phyloP scores from a whole-genome alignment of 2,113 vertebrate genomes.

The Macaca fascicularis region T2T-MFA8v1.1 NC_088381.1:55009501-55010000 shows the following conservation, averaged over 20 bases:
- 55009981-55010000: neutral
- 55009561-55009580: constrained; percentile 58
- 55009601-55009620: constrained; percentile 78
- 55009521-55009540: constrained; percentile 13
- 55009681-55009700: constrained; percentile 87
- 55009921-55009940: neutral
- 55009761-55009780: constrained; percentile 76
- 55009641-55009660: constrained; percentile 85
- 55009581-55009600: constrained; percentile 74
- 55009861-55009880: neutral
- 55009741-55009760: constrained; percentile 82
- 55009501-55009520: neutral
- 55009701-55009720: constrained; percentile 87
- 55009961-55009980: neutral
- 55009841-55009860: neutral
- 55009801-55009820: constrained; percentile 34
- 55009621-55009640: constrained; percentile 83
- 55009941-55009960: neutral
- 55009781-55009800: constrained; percentile 69
- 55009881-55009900: neutral
- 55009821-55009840: constrained; percentile 37
- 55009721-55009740: constrained; percentile 83
- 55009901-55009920: neutral
- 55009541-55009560: constrained; percentile 54
- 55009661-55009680: constrained; percentile 88